Conservation (phyloP, 2,113 vertebrate species). For the Thomomys bottae region DNA sequence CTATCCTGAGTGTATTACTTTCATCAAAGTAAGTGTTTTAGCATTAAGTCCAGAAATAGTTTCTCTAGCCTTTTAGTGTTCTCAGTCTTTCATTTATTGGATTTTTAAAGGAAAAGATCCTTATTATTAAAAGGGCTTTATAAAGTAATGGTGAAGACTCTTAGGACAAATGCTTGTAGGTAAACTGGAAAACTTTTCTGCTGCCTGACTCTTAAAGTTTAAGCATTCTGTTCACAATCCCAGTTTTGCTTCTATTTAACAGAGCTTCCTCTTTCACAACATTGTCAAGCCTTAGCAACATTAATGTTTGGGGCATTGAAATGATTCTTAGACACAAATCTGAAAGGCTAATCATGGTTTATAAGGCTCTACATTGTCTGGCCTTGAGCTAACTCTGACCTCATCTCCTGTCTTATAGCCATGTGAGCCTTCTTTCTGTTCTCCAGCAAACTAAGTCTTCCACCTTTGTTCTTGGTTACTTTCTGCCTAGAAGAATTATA, state of each 20-base stretch:
- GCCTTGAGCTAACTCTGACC: neutral
- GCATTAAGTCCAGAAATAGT: constrained; percentile 20
- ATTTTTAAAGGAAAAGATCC: constrained; percentile 39
- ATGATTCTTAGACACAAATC: neutral
- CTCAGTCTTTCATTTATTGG: constrained; percentile 51
- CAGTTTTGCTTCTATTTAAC: constrained; percentile 17
- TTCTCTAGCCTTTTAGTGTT: constrained; percentile 27
- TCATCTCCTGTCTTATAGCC: neutral
- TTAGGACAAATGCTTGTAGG: neutral
- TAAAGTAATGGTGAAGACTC: neutral
- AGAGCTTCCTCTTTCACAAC: constrained; percentile 1
- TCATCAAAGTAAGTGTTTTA: constrained; percentile 44
- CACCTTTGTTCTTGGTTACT: neutral
- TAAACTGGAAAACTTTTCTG: neutral
- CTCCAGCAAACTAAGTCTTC: neutral
- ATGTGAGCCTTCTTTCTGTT: neutral
- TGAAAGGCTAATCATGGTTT: neutral
- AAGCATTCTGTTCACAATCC: neutral
- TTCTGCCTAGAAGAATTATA: neutral
- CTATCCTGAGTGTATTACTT: constrained; percentile 3
- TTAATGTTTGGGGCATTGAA: neutral
- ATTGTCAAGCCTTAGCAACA: neutral
- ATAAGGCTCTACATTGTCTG: neutral
- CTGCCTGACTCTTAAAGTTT: neutral
- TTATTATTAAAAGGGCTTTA: neutral